Evolutionary conservation across 2,888 invertebrate genomes (phyloP).

Genomic region (Agrilus biguttatus): DNA sequence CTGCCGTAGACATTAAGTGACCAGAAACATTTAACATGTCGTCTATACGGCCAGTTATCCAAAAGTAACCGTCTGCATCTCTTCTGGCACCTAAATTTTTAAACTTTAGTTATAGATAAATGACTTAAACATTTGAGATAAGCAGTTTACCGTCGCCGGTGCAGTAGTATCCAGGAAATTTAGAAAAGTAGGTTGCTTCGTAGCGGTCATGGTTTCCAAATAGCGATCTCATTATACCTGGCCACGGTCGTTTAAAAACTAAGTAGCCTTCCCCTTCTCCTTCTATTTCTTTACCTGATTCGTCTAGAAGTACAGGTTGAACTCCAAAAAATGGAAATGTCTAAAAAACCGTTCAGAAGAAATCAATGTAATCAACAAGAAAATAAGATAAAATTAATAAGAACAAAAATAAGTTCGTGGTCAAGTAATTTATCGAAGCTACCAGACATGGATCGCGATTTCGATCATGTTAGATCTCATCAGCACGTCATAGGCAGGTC

Average conservation of each 20-base stretch:
- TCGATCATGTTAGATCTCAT: too few relatives aligned
- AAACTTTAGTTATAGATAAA: neutral
- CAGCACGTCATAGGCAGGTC: too few relatives aligned
- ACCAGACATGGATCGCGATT: too few relatives aligned
- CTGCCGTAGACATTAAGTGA: constrained; percentile 93
- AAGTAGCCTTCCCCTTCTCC: constrained; percentile 90
- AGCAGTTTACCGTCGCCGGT: constrained; percentile 79
- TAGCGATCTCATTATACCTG: constrained; percentile 92
- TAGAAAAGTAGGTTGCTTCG: constrained; percentile 85
- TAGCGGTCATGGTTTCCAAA: constrained; percentile 84
- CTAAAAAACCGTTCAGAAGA: constrained; percentile 32
- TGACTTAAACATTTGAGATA: constrained; percentile 1
- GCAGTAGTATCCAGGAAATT: constrained; percentile 93
- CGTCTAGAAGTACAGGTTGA: constrained; percentile 72
- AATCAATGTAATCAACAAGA: neutral
- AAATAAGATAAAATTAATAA: neutral
- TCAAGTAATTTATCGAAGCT: too few relatives aligned
- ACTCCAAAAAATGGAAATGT: constrained; percentile 97
- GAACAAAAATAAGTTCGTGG: too few relatives aligned
- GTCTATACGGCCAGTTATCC: constrained; percentile 94
- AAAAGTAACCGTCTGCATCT: constrained; percentile 88
- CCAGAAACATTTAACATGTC: constrained; percentile 99
- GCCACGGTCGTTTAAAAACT: constrained; percentile 93
- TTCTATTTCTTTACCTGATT: constrained; percentile 70
- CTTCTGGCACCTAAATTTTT: constrained; percentile 60